A percentile compares a stretch with the other conserved stretches of the same genome.
Evolutionary conservation across 1,140 invertebrate species (phyloP).

Genomic region (Heterodera schachtii): DNA sequence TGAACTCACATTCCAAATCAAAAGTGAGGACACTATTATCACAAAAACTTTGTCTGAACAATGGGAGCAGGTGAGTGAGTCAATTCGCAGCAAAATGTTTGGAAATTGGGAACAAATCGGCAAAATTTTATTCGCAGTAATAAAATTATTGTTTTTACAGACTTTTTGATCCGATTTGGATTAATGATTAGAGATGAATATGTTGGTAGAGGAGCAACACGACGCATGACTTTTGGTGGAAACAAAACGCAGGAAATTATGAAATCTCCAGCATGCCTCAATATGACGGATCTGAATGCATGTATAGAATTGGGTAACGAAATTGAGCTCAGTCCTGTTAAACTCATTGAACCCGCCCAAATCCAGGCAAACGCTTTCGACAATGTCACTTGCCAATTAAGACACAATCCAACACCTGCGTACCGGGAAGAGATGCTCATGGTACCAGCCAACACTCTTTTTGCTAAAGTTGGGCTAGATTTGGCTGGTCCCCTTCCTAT

Average conservation of each 20-base stretch:
- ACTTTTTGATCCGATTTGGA: slow-evolving; percentile 1
- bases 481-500: too few species aligned
- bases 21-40: background rate
- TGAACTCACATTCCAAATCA: background rate
- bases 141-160: background rate
- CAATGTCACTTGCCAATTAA: too few species aligned
- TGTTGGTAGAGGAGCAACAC: background rate
- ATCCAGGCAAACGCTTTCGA: too few species aligned
- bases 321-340: background rate
- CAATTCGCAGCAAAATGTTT: background rate
- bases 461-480: too few species aligned
- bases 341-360: background rate
- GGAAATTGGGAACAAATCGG: background rate
- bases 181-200: slow-evolving; percentile 9
- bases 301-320: background rate
- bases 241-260: background rate
- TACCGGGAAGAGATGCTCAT: too few species aligned
- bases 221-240: background rate
- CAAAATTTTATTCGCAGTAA: background rate
- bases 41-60: background rate
- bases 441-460: too few species aligned
- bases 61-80: background rate
- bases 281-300: background rate
- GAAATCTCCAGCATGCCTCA: background rate
- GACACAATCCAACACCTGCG: too few species aligned